Evolutionary conservation across 2,888 invertebrate species (phyloP), one percentile per base, ranked within the genome.

Genomic region (Pomacea canaliculata): DNA sequence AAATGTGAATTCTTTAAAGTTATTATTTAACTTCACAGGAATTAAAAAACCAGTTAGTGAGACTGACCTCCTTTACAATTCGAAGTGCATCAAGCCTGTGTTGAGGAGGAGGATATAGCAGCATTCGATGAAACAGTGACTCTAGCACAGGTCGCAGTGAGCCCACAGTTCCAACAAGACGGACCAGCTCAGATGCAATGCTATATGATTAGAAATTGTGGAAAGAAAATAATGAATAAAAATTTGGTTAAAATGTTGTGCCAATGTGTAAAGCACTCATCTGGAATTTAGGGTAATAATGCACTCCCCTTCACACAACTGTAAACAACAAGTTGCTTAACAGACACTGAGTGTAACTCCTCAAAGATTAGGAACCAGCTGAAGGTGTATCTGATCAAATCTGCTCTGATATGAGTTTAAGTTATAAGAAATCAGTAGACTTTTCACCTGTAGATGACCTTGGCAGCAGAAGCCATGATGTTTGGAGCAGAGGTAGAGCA

Each of bases 81-180:
- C 95, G 93, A 51, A 98, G 88, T 0, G 97, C 95, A 85, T 97
- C 97, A 13, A 96, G 93, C 66, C 97, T 93, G 89, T 96, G 96
- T 66, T 94, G 93, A 0, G 96, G 94, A 0, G 96, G 95, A 23
- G 97, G 97, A 91, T 97, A 94, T 0, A 97, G 92, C 7, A 97
- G 91, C 95, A 97, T 96, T 76, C 97, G 93, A 91, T 98, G 97
- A 89, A 97, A 97, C 2, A 98, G 92, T 0, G 97, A 97, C 89
- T 97, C 97, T 68, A 98, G 91, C 66, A 97, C 97, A 13, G 97
- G 97, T 19, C 97, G 93, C 70, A 98, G 84, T 0, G 90, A 89
- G 0, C 95, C 94, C 48, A 96, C 95, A 62, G 95, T 94, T 0
- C 97, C 98, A 0, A 97, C 96, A 63, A 97, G 92, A 19, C 97